Percentiles rank a stretch among this genome's conserved stretches.
phyloP scores from a whole-genome alignment of 2,888 invertebrate species.

The Idaea straminata region DNA sequence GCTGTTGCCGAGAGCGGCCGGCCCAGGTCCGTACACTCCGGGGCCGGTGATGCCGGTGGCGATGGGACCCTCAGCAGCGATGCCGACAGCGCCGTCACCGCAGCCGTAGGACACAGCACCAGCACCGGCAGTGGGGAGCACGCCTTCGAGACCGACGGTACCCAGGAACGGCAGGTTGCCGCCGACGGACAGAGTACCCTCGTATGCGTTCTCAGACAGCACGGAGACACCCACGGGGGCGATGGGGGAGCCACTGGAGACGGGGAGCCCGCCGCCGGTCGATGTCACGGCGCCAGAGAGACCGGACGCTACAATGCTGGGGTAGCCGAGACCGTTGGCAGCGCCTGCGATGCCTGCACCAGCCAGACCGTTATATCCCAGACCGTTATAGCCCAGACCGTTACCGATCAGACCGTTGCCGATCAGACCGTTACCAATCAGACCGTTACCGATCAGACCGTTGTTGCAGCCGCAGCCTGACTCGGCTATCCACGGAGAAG shows the following conservation, averaged over 20 bases:
- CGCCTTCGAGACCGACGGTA: constrained; percentile 40
- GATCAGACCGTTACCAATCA: not conserved
- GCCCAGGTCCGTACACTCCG: constrained; percentile 7
- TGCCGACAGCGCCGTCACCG: constrained; percentile 31
- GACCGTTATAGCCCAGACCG: not conserved
- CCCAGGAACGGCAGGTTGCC: constrained; percentile 47
- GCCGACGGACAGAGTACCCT: constrained; percentile 35
- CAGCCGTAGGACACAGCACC: constrained; percentile 39
- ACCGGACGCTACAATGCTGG: constrained; percentile 8
- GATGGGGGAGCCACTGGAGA: constrained; percentile 35
- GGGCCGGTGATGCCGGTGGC: constrained; percentile 21
- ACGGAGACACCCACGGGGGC: constrained; percentile 43
- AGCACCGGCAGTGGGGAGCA: constrained; percentile 36
- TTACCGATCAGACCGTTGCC: not conserved
- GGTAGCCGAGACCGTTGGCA: constrained; percentile 7
- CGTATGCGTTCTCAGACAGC: constrained; percentile 46
- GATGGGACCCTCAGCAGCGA: constrained; percentile 19
- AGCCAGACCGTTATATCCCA: not conserved
- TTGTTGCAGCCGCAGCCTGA: not conserved
- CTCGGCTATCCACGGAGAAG: not conserved
- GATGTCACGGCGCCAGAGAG: constrained; percentile 22
- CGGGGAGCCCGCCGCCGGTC: constrained; percentile 33
- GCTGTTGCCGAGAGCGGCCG: constrained; percentile 16
- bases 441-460: not conserved
- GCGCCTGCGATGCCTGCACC: constrained; percentile 1